Evolutionary conservation across 2,888 invertebrate species (phyloP), one percentile per base, ranked within the genome.

Genomic region (Brachylomia viminalis): DNA sequence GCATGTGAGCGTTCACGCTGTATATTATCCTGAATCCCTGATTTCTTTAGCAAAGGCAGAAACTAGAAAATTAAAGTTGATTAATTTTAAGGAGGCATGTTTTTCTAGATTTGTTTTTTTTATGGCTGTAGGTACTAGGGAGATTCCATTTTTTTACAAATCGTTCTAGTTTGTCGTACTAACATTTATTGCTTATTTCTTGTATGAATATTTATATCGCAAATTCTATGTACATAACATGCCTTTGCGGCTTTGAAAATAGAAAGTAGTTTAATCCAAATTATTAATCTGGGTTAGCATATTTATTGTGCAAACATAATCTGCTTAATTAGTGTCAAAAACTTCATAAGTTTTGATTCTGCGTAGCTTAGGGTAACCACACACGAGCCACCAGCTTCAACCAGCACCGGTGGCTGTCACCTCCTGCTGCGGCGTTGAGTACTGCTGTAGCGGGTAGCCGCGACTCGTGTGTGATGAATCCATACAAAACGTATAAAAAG

Each of bases 251-350:
- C 83, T 88, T 83, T 87, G 79, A 88, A 77, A 86, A 82, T 85
- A 87, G 87, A 88, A 87, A 88, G 87, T 87, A 71, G 82, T 83
- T 85, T 83, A 83, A 67, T 62, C 61, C 49, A 79, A 85, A 75
- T 79, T 77, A 79, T 79, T 62, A 64, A 87, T 82, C 79, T 88
- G 70, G 88, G 85, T 77, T 86, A 87, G 62, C 62, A 58, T 38
- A 68, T 47, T 54, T 75, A 80, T 84, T 87, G 77, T 81, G 83
- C 75, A 88, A 87, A 30, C 54, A 52, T 66, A 59, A 70, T 81
- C 64, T 49, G 20, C 20, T 77, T 72, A 79, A 80, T 82, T 69
- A 84, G 58, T 69, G 38, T 61, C 49, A 62, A 30, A 59, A 62
- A 68, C 5, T 62, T 65, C 47, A 52, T 33, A 52, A 11, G 67